These are phyloP conservation scores for Tolmerus cingulatus DNA, from an alignment of 2,888 invertebrate genomes.

Conservation along the genomic window DNA sequence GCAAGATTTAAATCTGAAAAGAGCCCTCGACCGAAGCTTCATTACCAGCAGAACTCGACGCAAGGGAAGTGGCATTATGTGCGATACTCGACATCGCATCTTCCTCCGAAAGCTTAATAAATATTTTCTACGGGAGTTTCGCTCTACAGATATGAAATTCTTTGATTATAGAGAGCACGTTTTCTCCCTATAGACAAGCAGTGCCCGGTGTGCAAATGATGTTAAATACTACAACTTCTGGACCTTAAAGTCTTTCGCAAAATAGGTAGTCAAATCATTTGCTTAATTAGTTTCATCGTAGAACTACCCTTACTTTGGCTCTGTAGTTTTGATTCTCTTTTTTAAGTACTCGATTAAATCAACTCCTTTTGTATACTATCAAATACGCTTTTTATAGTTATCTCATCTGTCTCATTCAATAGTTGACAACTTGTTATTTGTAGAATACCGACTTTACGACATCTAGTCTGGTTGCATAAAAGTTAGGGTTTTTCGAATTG, in stretches of 20 bases:
- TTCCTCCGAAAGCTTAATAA: background rate
- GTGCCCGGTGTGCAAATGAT: background rate
- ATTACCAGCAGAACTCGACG: background rate
- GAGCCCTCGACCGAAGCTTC: background rate
- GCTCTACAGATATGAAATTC: background rate
- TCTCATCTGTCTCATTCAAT: no score
- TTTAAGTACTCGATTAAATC: no score
- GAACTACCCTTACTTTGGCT: no score
- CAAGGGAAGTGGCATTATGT: background rate
- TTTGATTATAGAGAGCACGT: background rate
- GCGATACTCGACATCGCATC: background rate
- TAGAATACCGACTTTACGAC: no score
- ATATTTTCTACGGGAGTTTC: background rate
- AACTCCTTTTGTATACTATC: no score
- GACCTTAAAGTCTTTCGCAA: background rate
- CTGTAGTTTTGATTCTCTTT: no score
- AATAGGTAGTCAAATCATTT: background rate
- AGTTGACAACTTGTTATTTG: no score
- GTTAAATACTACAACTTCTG: background rate
- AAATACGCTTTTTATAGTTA: no score
- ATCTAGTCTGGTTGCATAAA: no score
- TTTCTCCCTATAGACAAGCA: background rate
- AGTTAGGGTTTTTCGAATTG: no score
- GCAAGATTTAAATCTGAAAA: constrained; percentile 14
- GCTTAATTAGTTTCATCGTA: no score